Conservation (phyloP, 2,888 invertebrate genomes). For the Camptogramma bilineatum region DNA sequence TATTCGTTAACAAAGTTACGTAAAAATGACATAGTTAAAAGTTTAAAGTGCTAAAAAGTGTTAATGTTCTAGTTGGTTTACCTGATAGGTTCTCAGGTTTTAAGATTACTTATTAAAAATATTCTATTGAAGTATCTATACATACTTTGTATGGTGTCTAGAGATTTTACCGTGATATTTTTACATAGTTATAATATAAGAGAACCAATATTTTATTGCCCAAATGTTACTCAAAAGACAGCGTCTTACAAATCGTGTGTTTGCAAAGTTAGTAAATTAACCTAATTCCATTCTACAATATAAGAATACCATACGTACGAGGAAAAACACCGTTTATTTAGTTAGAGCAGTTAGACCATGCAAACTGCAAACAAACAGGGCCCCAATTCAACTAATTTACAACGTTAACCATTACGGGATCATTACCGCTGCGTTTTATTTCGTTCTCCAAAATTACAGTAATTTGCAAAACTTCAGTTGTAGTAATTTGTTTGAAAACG, state of each 20-base stretch:
- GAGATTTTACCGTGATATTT: neutral
- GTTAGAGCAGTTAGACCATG: slow-evolving; percentile 24
- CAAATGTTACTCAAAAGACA: neutral
- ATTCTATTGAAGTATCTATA: neutral
- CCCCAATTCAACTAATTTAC: too few species aligned
- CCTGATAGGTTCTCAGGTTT: neutral
- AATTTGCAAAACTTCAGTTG: too few species aligned
- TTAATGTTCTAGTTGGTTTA: neutral
- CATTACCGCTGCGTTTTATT: too few species aligned
- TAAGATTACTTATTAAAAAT: neutral
- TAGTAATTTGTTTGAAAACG: too few species aligned
- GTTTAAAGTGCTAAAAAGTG: neutral
- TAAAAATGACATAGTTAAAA: slow-evolving; percentile 4
- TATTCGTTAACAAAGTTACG: slow-evolving; percentile 14
- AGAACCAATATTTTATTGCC: neutral
- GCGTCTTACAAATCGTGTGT: too few species aligned
- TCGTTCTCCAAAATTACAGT: too few species aligned
- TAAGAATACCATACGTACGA: slow-evolving; percentile 8
- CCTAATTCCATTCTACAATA: neutral
- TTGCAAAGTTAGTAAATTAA: neutral
- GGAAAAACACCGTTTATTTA: slow-evolving; percentile 32
- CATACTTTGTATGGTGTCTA: neutral
- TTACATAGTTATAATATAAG: neutral
- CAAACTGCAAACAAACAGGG: slow-evolving; percentile 50
- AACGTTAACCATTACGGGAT: too few species aligned